phyloP scores from a whole-genome alignment of 2,797 vertebrate genomes.

The Platyrinchus mystaceus region DNA sequence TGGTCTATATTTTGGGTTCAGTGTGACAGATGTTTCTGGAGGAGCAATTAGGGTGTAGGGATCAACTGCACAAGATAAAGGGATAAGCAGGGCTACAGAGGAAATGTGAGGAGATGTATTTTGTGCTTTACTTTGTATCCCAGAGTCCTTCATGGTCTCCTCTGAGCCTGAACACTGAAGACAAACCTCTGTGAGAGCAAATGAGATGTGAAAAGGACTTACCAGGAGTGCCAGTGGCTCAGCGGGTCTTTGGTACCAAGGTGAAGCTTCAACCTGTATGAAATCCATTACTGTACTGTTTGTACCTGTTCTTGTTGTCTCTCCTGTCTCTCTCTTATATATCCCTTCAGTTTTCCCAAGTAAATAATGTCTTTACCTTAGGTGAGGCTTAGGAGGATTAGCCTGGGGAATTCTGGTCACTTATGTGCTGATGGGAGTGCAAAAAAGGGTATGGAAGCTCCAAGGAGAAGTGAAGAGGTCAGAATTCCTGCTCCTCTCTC shows the following conservation, averaged over 20 bases:
- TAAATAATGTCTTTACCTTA: not conserved
- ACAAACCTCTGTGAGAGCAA: not conserved
- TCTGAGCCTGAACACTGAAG: not conserved
- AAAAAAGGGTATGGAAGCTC: not conserved
- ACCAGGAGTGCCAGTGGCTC: not conserved
- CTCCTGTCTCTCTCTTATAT: not conserved
- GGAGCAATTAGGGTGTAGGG: not conserved
- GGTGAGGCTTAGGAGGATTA: not conserved
- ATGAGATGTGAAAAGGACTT: fast-evolving
- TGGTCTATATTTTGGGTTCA: not conserved
- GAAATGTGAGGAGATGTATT: not conserved
- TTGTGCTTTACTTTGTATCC: not conserved
- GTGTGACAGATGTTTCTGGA: not conserved
- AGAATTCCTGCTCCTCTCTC: not conserved
- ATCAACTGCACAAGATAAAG: not conserved
- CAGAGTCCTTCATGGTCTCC: not conserved
- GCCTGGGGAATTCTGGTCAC: not conserved
- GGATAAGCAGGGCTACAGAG: not conserved
- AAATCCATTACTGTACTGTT: not conserved
- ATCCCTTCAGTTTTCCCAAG: not conserved
- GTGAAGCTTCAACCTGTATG: not conserved
- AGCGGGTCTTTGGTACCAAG: too few species aligned
- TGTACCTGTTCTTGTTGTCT: fast-evolving
- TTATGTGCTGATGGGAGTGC: not conserved
- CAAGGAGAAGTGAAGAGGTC: not conserved